These are phyloP conservation scores for Berghia stephanieae DNA, from an alignment of 1,140 invertebrate species.

Conservation along the genomic window DNA sequence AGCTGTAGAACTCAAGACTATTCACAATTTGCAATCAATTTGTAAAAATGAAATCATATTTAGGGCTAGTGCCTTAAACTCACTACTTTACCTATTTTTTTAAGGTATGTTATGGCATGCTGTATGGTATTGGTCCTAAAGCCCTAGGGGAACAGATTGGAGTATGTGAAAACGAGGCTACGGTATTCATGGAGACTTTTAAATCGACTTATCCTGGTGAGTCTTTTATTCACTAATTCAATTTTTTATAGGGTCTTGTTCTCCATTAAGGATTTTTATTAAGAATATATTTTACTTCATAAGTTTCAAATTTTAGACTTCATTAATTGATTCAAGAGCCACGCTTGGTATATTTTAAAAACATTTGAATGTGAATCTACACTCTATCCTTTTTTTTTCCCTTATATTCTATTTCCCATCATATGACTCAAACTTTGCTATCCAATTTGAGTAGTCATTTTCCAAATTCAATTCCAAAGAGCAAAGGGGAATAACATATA, in stretches of 20 bases:
- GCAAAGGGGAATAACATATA: too few relatives aligned
- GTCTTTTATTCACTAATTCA: background rate
- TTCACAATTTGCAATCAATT: background rate
- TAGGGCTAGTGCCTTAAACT: background rate
- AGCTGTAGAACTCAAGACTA: too few relatives aligned
- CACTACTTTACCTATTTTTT: background rate
- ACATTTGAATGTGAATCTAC: background rate
- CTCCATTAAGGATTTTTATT: background rate
- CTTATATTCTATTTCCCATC: too few relatives aligned
- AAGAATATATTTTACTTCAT: background rate
- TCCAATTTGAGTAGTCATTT: too few relatives aligned
- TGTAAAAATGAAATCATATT: background rate
- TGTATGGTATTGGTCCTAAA: conserved; percentile 95
- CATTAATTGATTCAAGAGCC: too few relatives aligned
- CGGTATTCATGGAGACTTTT: conserved; percentile 83
- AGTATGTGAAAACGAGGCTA: conserved; percentile 83
- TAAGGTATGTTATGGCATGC: conserved; percentile 94
- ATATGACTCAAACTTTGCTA: too few relatives aligned
- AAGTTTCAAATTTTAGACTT: too few relatives aligned
- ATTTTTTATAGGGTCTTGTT: background rate
- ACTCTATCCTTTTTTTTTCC: background rate
- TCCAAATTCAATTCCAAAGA: too few relatives aligned
- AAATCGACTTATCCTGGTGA: conserved; percentile 81
- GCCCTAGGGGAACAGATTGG: conserved; percentile 83
- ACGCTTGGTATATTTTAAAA: background rate